Evolutionary conservation across 2,113 vertebrate genomes (phyloP).

Genomic region (Etheostoma cragini): DNA sequence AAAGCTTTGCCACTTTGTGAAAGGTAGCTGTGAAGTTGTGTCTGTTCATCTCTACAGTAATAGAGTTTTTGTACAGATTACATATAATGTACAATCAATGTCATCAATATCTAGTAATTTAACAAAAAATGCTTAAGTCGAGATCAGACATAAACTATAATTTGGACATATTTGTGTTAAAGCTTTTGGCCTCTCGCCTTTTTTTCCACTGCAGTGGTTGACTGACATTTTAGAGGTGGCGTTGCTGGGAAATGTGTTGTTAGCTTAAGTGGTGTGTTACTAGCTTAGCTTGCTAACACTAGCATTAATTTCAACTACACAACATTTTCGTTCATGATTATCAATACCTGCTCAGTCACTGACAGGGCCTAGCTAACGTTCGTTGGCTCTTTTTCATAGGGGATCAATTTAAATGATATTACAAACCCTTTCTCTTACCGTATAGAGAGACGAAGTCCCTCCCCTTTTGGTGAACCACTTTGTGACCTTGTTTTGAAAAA

Average conservation of each 20-base stretch:
- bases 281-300: not conserved
- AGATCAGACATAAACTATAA: not conserved
- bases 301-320: not conserved
- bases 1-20: constrained; percentile 52
- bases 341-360: not conserved
- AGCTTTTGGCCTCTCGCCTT: not conserved
- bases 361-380: not conserved
- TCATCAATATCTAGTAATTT: not conserved
- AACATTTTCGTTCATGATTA: not conserved
- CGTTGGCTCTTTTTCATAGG: not conserved
- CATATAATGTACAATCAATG: not conserved
- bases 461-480: too few relatives aligned
- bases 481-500: too few relatives aligned
- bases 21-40: constrained; percentile 37
- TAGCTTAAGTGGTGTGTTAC: not conserved
- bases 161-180: not conserved
- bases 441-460: too few relatives aligned
- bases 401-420: not conserved
- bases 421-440: not conserved
- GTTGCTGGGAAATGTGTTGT: not conserved
- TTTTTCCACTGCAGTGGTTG: not conserved
- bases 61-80: not conserved
- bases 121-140: not conserved
- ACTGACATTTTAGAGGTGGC: not conserved
- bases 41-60: constrained; percentile 19